These are phyloP conservation scores for Aplysia californica DNA, from an alignment of 1,140 invertebrate genomes.

Conservation along the genomic window DNA sequence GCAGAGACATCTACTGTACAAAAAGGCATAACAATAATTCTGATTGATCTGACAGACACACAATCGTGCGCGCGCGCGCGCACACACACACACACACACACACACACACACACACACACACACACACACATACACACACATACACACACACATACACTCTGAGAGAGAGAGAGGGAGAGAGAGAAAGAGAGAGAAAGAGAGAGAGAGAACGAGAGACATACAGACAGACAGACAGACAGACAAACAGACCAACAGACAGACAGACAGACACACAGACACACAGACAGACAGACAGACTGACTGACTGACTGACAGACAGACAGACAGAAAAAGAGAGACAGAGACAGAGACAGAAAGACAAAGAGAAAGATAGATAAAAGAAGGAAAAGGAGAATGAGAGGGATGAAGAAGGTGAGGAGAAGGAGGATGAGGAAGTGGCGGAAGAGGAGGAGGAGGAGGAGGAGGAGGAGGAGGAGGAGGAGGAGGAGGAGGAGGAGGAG, in stretches of 20 bases:
- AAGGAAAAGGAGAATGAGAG: slow-evolving; percentile 5
- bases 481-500: slow-evolving; percentile 9
- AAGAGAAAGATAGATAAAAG: neutral
- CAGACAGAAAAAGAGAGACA: no score
- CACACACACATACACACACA: neutral
- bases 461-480: neutral
- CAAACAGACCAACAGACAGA: no score
- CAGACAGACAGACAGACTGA: neutral
- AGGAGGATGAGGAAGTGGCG: neutral
- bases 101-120: neutral
- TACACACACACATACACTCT: no score
- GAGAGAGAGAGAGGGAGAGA: slow-evolving; percentile 1
- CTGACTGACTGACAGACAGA: no score
- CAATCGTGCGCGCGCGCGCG: neutral
- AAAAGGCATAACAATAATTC: neutral
- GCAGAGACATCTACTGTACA: neutral
- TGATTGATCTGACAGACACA: neutral
- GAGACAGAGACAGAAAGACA: neutral
- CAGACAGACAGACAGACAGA: no score
- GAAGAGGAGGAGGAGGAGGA: neutral
- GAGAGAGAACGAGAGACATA: no score
- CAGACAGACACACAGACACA: neutral
- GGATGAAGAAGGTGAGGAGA: neutral
- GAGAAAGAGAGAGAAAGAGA: neutral
- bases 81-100: neutral